Conservation (phyloP, 1,140 invertebrate species). For the Thaumatotibia leucotreta region DNA sequence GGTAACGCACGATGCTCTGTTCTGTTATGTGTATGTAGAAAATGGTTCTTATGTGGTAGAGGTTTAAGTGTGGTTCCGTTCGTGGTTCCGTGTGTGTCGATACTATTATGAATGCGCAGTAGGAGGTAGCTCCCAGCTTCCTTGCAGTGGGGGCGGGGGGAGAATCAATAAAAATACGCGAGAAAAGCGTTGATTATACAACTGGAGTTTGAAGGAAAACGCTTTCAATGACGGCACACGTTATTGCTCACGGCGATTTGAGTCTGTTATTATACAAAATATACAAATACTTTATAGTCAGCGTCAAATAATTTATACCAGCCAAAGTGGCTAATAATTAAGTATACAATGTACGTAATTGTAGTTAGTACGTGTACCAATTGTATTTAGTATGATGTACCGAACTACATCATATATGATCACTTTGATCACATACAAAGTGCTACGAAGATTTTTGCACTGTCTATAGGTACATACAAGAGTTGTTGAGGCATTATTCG, state of each 20-base stretch:
- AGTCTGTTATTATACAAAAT: not conserved
- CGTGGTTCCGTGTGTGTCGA: constrained; percentile 55
- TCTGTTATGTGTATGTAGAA: constrained; percentile 45
- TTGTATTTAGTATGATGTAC: too few species aligned
- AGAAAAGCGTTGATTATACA: constrained; percentile 74
- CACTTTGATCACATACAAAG: too few species aligned
- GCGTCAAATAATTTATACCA: too few species aligned
- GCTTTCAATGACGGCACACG: constrained; percentile 51
- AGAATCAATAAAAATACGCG: constrained; percentile 75
- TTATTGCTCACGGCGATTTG: constrained; percentile 21
- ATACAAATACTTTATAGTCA: too few species aligned
- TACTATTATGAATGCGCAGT: constrained; percentile 75
- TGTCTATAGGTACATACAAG: too few species aligned
- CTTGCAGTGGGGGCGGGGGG: constrained; percentile 47
- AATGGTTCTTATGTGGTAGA: constrained; percentile 36
- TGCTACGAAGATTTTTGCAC: too few species aligned
- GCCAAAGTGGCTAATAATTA: too few species aligned
- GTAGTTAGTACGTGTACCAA: too few species aligned
- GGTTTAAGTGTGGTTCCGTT: constrained; percentile 50
- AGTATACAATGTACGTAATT: too few species aligned
- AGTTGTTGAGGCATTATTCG: too few species aligned
- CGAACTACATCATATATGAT: too few species aligned
- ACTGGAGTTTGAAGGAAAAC: constrained; percentile 59
- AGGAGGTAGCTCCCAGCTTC: constrained; percentile 71
- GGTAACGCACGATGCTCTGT: constrained; percentile 72